Evolutionary conservation across 2,888 invertebrate genomes (phyloP).

Genomic region (Phalangium opilio): DNA sequence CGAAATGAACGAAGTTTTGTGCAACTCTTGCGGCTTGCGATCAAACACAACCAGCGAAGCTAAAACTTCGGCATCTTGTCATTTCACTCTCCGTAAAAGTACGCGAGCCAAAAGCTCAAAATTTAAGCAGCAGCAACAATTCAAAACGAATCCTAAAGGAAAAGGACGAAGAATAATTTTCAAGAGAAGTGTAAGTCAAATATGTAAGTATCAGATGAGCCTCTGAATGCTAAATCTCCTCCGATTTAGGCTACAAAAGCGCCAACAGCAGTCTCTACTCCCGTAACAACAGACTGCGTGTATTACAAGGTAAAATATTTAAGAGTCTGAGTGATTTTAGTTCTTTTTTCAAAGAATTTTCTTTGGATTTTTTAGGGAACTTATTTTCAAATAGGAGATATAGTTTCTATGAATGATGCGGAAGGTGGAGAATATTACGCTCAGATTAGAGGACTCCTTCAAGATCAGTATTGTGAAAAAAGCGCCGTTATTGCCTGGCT

Average conservation of each 20-base stretch:
- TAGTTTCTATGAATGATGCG: conserved; percentile 68
- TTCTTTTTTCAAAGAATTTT: not conserved
- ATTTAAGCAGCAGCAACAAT: conserved; percentile 14
- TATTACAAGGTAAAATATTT: conserved; percentile 52
- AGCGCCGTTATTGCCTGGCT: conserved; percentile 85
- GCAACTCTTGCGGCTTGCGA: conserved; percentile 45
- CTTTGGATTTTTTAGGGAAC: conserved; percentile 26
- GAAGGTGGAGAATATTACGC: conserved; percentile 66
- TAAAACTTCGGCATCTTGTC: conserved; percentile 2
- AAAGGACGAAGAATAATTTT: conserved; percentile 60
- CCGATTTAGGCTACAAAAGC: conserved; percentile 57
- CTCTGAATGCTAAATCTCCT: too few species aligned
- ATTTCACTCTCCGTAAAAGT: conserved; percentile 18
- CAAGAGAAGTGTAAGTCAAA: conserved; percentile 37
- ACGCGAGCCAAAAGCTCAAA: conserved; percentile 19
- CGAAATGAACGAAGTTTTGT: conserved; percentile 52
- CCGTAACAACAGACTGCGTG: conserved; percentile 60
- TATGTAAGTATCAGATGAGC: too few species aligned
- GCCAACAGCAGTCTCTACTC: conserved; percentile 61
- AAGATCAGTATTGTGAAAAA: conserved; percentile 84
- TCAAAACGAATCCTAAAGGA: conserved; percentile 39
- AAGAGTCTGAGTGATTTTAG: too few species aligned
- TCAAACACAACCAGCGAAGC: not conserved
- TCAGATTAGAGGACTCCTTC: conserved; percentile 71
- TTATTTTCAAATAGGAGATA: conserved; percentile 78